Evolutionary conservation across 2,888 invertebrate genomes (phyloP), one percentile per base, ranked within the genome.

Genomic region (Nymphalis c-album): DNA sequence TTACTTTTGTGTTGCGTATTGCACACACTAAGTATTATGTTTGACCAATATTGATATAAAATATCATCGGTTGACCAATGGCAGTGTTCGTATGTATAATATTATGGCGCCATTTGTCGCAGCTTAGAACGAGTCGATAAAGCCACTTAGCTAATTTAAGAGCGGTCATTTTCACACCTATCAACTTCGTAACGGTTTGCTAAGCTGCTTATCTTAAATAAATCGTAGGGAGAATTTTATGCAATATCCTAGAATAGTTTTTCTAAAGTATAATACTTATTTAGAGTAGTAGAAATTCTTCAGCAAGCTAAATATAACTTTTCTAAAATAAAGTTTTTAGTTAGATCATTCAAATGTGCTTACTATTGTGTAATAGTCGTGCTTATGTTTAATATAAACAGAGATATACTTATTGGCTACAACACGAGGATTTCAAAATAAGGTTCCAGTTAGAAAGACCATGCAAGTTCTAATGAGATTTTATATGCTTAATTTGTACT

Each of bases 91-190:
- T 73, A 64, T 64, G 71, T 73, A 47, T 69, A 17, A 71, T 77
- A 81, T 80, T 77, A 73, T 76, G 71, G 48, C 60, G 73, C 73
- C 77, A 83, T 84, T 84, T 81, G 80, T 82, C 79, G 71, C 73
- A 72, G 77, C 76, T 80, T 80, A 82, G 63, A 75, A 73, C 72
- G 71, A 73, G 71, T 78, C 79, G 83, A 85, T 86, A 85, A 80
- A 84, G 83, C 83, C 80, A 84, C 85, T 83, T 80, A 80, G 83
- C 79, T 81, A 80, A 85, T 85, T 83, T 82, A 83, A 79, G 78
- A 80, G 77, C 75, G 70, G 78, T 71, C 73, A 74, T 83, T 83
- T 82, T 80, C 81, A 83, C 85, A 82, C 81, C 79, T 81, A 77
- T 69, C 76, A 73, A 74, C 76, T 73, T 74, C 69, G 75, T 80